Evolutionary conservation across 2,888 invertebrate species (phyloP).

Genomic region (Lasioglossum figueresi): DNA sequence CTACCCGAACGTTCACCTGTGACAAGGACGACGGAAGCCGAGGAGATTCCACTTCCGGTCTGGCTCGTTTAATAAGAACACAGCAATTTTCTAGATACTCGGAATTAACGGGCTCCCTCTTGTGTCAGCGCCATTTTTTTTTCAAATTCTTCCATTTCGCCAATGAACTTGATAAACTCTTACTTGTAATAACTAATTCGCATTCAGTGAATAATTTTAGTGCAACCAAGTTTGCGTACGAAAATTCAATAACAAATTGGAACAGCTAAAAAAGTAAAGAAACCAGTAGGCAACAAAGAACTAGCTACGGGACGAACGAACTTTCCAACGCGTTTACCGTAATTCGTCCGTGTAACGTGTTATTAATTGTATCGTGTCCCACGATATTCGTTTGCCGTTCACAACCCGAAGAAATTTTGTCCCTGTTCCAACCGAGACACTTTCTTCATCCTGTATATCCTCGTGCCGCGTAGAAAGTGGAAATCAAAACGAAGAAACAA

Average conservation of each 20-base stretch:
- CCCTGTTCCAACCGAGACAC: background rate
- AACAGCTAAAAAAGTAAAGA: background rate
- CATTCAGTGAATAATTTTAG: too few species aligned
- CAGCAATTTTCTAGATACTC: constrained; percentile 7
- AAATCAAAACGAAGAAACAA: background rate
- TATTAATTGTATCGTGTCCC: constrained; percentile 18
- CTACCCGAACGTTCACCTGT: constrained; percentile 69
- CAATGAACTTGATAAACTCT: background rate
- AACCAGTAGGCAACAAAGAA: constrained; percentile 16
- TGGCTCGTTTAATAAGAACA: constrained; percentile 13
- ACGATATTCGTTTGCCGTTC: background rate
- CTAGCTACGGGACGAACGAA: constrained; percentile 21
- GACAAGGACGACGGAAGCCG: constrained; percentile 66
- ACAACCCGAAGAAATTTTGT: background rate
- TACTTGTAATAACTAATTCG: too few species aligned
- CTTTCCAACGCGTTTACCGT: constrained; percentile 40
- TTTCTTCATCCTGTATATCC: background rate
- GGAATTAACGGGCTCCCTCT: background rate
- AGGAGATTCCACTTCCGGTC: constrained; percentile 59
- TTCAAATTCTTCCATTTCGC: background rate
- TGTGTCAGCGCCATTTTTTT: background rate
- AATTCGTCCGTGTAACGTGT: constrained; percentile 21
- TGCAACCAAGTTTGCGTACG: background rate
- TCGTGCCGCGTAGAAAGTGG: background rate
- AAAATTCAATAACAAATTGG: background rate